Conservation (phyloP, 2,797 vertebrate species). For the Ctenochaetus hawaiiensis region DNA sequence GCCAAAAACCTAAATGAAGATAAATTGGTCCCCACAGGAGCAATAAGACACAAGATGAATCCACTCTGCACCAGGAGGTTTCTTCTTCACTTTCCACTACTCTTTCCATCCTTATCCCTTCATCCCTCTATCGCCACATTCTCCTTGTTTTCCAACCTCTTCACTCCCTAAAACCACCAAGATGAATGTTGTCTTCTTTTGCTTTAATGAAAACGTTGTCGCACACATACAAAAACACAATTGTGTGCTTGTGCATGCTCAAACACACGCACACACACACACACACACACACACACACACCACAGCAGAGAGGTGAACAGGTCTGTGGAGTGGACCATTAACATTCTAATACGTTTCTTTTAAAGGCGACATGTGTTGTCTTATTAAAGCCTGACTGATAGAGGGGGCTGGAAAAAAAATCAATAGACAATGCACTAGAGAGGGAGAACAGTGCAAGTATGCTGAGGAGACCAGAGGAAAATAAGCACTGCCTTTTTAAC, state of each 20-base stretch:
- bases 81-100: slow-evolving; percentile 64
- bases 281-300: slow-evolving; percentile 5
- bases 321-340: slow-evolving; percentile 72
- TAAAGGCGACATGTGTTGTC: slow-evolving; percentile 78
- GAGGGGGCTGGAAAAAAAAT: slow-evolving; percentile 75
- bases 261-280: neutral
- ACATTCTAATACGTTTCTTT: slow-evolving; percentile 81
- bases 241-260: too few relatives aligned
- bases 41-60: slow-evolving; percentile 82
- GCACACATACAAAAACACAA: slow-evolving; percentile 33
- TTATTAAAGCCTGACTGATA: slow-evolving; percentile 81
- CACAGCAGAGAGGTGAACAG: slow-evolving; percentile 35
- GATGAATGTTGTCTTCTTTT: slow-evolving; percentile 68
- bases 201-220: slow-evolving; percentile 69
- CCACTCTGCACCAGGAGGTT: slow-evolving; percentile 69
- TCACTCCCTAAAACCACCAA: slow-evolving; percentile 64
- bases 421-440: slow-evolving; percentile 78
- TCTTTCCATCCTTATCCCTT: slow-evolving; percentile 62
- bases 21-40: slow-evolving; percentile 81
- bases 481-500: slow-evolving; percentile 80
- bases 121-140: slow-evolving; percentile 62
- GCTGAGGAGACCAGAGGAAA: slow-evolving; percentile 63
- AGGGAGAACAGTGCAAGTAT: slow-evolving; percentile 66
- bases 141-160: slow-evolving; percentile 56
- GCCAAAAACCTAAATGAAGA: slow-evolving; percentile 82